Conservation (phyloP, 1,140 invertebrate species). For the Drosophila sproati region DNA sequence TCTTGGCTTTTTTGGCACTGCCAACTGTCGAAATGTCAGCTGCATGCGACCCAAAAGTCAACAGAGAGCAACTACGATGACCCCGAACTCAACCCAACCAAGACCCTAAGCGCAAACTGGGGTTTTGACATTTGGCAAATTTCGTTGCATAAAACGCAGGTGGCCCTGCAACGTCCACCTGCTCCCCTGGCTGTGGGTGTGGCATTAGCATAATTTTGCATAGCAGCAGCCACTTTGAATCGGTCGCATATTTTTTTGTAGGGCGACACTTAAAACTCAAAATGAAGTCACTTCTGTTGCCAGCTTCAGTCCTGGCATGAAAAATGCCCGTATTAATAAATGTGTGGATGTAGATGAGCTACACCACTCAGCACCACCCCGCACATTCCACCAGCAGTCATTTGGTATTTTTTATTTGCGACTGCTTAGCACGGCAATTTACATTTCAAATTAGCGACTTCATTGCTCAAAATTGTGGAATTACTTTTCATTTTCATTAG, state of each 20-base stretch:
- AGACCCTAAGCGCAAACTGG: neutral
- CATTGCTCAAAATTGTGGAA: constrained; percentile 76
- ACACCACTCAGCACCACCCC: neutral
- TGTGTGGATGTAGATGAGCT: constrained; percentile 31
- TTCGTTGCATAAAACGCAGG: constrained; percentile 56
- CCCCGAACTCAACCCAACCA: neutral
- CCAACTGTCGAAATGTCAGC: constrained; percentile 35
- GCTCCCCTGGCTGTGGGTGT: neutral
- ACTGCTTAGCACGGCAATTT: constrained; percentile 70
- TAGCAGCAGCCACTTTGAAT: constrained; percentile 62
- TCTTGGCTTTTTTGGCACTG: constrained; percentile 4
- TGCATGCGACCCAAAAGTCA: constrained; percentile 49
- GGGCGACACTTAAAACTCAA: constrained; percentile 73
- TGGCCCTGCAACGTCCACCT: constrained; percentile 44
- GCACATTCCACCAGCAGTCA: constrained; percentile 19
- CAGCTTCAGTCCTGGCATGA: constrained; percentile 31
- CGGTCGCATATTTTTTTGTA: constrained; percentile 66
- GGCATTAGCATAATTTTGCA: constrained; percentile 81
- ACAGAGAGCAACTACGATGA: constrained; percentile 36
- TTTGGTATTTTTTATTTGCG: constrained; percentile 58
- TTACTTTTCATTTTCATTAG: constrained; percentile 80
- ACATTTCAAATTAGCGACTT: constrained; percentile 83
- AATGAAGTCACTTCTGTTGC: constrained; percentile 65
- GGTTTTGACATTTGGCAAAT: constrained; percentile 49
- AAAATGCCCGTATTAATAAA: constrained; percentile 79